Evolutionary conservation across 2,113 vertebrate genomes (phyloP).

Genomic region (Rhinoptilus africanus): DNA sequence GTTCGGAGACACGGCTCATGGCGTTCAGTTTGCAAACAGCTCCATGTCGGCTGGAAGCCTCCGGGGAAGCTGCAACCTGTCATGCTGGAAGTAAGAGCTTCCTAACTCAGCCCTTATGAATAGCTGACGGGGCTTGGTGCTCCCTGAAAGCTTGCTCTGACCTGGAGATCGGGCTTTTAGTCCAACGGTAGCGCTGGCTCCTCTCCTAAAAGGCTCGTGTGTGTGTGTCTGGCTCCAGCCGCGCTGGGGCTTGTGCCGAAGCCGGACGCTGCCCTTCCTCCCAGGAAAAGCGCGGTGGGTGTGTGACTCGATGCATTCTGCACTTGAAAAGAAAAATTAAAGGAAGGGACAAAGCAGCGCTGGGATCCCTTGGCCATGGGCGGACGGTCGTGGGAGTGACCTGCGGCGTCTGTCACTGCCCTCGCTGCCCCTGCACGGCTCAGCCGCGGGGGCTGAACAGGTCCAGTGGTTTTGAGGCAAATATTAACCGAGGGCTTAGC

Average conservation of each 20-base stretch:
- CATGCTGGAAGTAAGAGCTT: neutral
- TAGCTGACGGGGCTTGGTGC: neutral
- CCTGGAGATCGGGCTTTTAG: neutral
- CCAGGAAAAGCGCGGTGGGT: neutral
- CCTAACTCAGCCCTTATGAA: neutral
- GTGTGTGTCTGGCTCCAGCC: neutral
- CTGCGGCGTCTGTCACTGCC: accelerated
- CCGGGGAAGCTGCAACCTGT: neutral
- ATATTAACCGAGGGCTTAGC: neutral
- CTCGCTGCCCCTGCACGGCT: neutral
- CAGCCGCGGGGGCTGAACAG: accelerated
- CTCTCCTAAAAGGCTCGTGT: neutral
- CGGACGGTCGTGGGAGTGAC: neutral
- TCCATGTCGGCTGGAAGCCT: neutral
- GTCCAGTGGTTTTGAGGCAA: neutral
- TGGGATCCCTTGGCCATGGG: neutral
- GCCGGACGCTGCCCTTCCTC: constrained; percentile 8
- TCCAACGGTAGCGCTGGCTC: accelerated
- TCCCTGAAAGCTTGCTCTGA: neutral
- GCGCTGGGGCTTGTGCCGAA: neutral
- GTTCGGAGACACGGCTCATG: accelerated
- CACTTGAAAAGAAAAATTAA: neutral
- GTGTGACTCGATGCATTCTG: neutral
- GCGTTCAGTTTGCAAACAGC: neutral
- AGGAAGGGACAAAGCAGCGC: neutral